phyloP scores from a whole-genome alignment of 2,113 vertebrate genomes.

The Dolichotis patagonum region DNA sequence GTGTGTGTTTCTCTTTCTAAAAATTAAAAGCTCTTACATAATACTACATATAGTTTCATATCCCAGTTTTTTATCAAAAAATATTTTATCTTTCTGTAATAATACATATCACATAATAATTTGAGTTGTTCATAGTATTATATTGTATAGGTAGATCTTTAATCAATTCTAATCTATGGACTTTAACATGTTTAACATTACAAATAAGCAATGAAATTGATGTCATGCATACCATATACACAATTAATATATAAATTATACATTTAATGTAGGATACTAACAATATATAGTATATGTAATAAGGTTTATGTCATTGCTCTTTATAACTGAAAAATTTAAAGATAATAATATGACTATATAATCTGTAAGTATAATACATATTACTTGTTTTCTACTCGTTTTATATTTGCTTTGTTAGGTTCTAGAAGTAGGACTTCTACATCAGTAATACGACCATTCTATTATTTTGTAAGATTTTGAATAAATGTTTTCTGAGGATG shows the following conservation, averaged over 20 bases:
- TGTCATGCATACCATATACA: neutral
- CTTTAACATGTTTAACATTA: neutral
- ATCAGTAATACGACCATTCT: neutral
- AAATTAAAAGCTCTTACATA: neutral
- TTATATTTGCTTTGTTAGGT: neutral
- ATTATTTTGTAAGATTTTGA: neutral
- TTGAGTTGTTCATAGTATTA: neutral
- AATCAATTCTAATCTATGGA: neutral
- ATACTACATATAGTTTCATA: neutral
- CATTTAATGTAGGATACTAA: neutral
- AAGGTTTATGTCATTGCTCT: neutral
- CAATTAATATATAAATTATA: neutral
- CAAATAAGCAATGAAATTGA: neutral
- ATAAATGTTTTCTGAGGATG: neutral
- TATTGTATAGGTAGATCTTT: neutral
- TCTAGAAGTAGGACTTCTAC: neutral
- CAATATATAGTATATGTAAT: neutral
- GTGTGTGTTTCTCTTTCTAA: neutral
- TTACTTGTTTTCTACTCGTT: neutral
- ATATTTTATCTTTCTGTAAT: neutral
- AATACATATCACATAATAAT: neutral
- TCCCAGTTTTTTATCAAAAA: neutral
- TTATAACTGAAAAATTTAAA: neutral
- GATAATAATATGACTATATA: neutral
- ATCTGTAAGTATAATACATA: neutral